Conservation (phyloP, 2,888 invertebrate species). For the Rotaria sp. region DNA sequence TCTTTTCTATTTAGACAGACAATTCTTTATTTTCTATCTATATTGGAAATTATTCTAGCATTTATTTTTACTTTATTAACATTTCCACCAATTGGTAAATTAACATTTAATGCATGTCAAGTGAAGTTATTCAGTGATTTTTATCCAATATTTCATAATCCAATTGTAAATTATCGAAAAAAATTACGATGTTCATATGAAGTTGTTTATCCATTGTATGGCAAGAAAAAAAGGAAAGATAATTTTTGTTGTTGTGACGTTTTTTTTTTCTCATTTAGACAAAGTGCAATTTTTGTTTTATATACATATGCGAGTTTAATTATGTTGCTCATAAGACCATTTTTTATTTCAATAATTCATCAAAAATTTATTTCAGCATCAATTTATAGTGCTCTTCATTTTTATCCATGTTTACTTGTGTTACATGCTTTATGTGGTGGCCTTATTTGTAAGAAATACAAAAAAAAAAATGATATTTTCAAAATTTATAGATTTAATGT, state of each 20-base stretch:
- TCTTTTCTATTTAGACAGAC: not conserved
- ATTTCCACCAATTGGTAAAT: conserved; percentile 18
- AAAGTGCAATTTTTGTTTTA: conserved; percentile 17
- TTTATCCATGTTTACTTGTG: conserved; percentile 3
- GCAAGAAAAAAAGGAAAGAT: not conserved
- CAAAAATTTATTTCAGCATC: not conserved
- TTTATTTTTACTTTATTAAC: conserved; percentile 11
- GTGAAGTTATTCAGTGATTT: conserved; percentile 21
- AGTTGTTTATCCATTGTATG: conserved; percentile 22
- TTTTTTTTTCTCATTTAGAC: not conserved
- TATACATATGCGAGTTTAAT: conserved; percentile 16
- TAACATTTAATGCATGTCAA: not conserved
- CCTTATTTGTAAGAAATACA: not conserved
- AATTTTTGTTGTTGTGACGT: too few relatives aligned
- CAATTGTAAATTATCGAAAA: conserved; percentile 26
- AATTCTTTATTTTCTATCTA: not conserved
- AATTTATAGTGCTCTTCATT: conserved; percentile 25
- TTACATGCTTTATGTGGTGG: not conserved
- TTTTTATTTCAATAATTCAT: not conserved
- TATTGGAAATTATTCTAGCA: not conserved
- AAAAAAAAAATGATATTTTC: too few relatives aligned
- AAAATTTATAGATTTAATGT: not conserved
- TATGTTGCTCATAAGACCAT: not conserved
- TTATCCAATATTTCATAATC: conserved; percentile 26
- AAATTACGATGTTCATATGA: conserved; percentile 23